phyloP scores from a whole-genome alignment of 2,888 invertebrate genomes.

The Hirtodrosophila histrioides region DNA sequence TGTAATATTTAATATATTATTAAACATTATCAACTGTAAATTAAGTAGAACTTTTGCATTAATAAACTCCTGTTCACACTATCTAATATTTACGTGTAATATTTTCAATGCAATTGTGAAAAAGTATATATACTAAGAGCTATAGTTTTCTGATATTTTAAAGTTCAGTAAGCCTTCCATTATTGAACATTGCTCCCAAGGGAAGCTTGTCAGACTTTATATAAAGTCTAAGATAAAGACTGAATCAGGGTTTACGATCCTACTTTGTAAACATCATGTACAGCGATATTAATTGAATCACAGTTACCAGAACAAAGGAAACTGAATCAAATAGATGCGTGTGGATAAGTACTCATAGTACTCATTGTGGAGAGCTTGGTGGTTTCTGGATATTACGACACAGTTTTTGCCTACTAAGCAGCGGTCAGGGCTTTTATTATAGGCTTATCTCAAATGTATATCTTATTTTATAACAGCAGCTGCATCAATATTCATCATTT shows the following conservation, averaged over 20 bases:
- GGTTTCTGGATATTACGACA: constrained; percentile 7
- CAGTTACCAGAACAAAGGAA: constrained; percentile 12
- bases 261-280: not conserved
- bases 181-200: no score
- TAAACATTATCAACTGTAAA: constrained; percentile 2
- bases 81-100: no score
- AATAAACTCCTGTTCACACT: no score
- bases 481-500: constrained; percentile 43
- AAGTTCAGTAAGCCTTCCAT: no score
- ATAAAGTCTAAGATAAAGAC: not conserved
- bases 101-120: no score
- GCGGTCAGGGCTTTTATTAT: constrained; percentile 36
- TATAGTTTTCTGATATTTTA: no score
- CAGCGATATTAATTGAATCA: constrained; percentile 5
- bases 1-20: not conserved
- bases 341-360: not conserved
- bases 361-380: not conserved
- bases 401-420: constrained; percentile 38
- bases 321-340: not conserved
- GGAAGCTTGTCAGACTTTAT: not conserved
- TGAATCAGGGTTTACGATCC: constrained; percentile 1
- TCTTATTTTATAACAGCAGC: constrained; percentile 41
- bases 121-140: no score
- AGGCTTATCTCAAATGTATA: constrained; percentile 36
- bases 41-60: not conserved